Base-by-base conservation (phyloP, 2,113 vertebrate genomes). In the Colinus virginianus region DNA sequence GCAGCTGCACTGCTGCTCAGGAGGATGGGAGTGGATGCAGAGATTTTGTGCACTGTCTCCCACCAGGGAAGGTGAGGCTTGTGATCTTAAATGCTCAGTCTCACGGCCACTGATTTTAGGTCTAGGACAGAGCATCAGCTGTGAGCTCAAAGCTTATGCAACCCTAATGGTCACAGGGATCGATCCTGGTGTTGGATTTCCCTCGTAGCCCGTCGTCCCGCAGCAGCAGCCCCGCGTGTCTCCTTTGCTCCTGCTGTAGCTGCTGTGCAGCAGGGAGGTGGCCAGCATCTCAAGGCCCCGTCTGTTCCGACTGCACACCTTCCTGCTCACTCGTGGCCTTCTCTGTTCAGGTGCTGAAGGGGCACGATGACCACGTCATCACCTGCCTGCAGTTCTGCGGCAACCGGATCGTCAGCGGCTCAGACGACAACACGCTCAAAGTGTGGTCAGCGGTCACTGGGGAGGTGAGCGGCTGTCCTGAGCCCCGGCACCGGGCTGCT, bases 351-450 rank as follows among this genome's bases (percentile, higher is more conserved):
- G 97, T 97, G 56, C 94, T 97, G 91, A 97, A 97, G 64, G 97
- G 97, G 9, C 97, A 97, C 0, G 97, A 97, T 0, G 97, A 97
- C 90, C 97, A 97, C 0, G 97, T 97, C 71, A 97, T 97, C 59
- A 97, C 97, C 51, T 97, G 97, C 42, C 87, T 97, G 70, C 97
- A 97, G 89, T 97, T 97, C 89, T 97, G 97, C 0, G 97, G 97
- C 53, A 97, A 93, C 68, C 96, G 97, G 5, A 97, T 97, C 0
- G 95, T 97, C 2, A 97, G 97, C 0, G 97, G 97, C 69, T 97
- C 97, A 0, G 97, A 97, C 0, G 97, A 97, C 89, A 97, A 97
- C 63, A 97, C 97, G 0, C 97, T 97, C 30, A 97, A 97, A 36
- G 97, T 97, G 21, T 97, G 97, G 97, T 97, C 97, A 0, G 97